phyloP scores from a whole-genome alignment of 2,113 vertebrate genomes.

The Odontesthes bonariensis region DNA sequence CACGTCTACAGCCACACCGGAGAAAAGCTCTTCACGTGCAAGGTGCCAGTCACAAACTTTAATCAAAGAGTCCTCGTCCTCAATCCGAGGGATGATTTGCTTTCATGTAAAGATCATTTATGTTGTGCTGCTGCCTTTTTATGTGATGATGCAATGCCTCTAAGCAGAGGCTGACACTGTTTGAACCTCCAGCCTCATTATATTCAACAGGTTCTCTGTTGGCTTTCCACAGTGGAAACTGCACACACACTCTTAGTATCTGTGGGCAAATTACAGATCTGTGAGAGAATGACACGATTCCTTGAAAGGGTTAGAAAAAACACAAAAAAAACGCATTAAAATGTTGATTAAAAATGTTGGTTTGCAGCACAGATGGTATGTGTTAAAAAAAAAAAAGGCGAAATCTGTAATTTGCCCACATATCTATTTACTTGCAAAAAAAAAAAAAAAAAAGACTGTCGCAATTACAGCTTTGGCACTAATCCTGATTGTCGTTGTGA shows the following conservation, averaged over 20 bases:
- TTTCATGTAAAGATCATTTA: slow-evolving; percentile 48
- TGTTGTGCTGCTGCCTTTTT: slow-evolving; percentile 32
- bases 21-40: slow-evolving; percentile 90
- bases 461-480: slow-evolving; percentile 3
- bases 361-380: neutral
- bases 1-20: slow-evolving; percentile 92
- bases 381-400: neutral
- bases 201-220: slow-evolving; percentile 35
- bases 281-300: too few relatives aligned
- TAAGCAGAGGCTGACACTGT: slow-evolving; percentile 33
- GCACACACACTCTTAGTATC: neutral
- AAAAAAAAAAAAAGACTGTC: neutral
- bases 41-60: slow-evolving; percentile 57
- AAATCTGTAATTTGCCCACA: neutral
- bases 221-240: slow-evolving; percentile 23
- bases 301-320: neutral
- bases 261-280: neutral
- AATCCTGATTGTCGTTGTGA: slow-evolving; percentile 36
- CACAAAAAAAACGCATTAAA: neutral
- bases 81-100: slow-evolving; percentile 20
- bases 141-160: slow-evolving; percentile 60
- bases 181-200: slow-evolving; percentile 40
- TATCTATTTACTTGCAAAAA: neutral
- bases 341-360: neutral
- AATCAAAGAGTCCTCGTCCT: slow-evolving; percentile 27